Evolutionary conservation across 2,113 vertebrate genomes (phyloP).

Genomic region (Variabilichromis moorii): DNA sequence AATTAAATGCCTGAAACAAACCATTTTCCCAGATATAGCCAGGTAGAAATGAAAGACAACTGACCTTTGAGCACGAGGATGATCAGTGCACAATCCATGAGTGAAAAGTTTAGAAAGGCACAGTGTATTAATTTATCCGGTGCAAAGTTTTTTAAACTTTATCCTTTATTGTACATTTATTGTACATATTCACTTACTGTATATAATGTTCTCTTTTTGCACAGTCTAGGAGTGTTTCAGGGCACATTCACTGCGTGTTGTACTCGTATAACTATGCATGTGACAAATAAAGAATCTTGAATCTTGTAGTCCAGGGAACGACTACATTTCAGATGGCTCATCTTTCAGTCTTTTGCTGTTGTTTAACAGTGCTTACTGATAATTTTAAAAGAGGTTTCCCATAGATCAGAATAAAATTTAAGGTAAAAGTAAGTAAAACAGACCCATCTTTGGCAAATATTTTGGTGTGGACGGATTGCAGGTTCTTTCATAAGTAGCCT

Average conservation of each 20-base stretch:
- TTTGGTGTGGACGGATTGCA: not conserved
- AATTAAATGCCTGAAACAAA: not conserved
- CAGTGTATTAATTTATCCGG: not conserved
- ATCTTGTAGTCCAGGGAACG: not conserved
- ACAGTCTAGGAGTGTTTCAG: not conserved
- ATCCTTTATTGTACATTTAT: not conserved
- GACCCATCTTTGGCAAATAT: not conserved
- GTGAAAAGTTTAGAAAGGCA: not conserved
- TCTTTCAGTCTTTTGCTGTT: not conserved
- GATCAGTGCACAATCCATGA: not conserved
- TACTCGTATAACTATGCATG: not conserved
- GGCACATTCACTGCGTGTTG: not conserved
- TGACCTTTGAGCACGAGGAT: constrained; percentile 14
- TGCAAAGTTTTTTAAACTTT: not conserved
- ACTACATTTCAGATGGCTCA: not conserved
- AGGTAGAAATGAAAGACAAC: not conserved
- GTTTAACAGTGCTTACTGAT: not conserved
- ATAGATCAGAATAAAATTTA: not conserved
- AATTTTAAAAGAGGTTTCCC: not conserved
- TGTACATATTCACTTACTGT: not conserved
- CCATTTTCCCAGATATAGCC: not conserved
- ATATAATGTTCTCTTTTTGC: not conserved
- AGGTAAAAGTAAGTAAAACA: not conserved
- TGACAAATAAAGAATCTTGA: not conserved
- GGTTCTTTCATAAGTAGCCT: not conserved